Base-by-base conservation (phyloP, 2,113 vertebrate genomes). In the Centropristis striata region DNA sequence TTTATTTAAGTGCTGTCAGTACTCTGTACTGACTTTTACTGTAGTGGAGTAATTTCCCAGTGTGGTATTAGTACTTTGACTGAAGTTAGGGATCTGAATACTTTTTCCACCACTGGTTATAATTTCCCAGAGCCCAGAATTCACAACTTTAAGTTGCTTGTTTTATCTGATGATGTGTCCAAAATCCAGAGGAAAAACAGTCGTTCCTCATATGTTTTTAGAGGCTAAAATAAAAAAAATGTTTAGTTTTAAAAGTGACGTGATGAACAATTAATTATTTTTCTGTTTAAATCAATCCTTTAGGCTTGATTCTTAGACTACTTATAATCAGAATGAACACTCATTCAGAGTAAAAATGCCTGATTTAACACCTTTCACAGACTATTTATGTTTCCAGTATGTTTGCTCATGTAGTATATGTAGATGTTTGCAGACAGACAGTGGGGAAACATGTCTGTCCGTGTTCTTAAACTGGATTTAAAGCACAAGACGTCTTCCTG, bases 401-500 rank as follows among this genome's bases (percentile, higher is more conserved):
- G 10, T 28, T 9, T 23, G 46, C 20, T 63, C 20, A 23, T 23
- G 69, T 14, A 49, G 15, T 46, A 23, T 20, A 4, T 32, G 51
- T 21, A 53, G 13, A 4, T 50, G 4, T 55, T 58, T 39, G 47
- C 50, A 44, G 1, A n/a, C 51, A 23, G 20, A 32, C 32, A 47
- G 39, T 5, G 47, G 2, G 0, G 15, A 74, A 58, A 61, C 13
- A 2, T 13, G 27, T 36, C 71, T 18, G 27, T 36, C 71, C 14
- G 37, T 37, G 32, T 20, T 42, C 14, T 28, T 23, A 4, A 37
- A 13, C 42, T 16, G 32, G 12, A 27, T 20, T 32, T 32, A 16
- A 47, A 54, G 37, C 44, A 68, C 25, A 8, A 11, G 53, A 46
- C 61, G 58, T 20, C n/a, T n/a, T n/a, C 36, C 69, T 64, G 71